A percentile compares a stretch with the other conserved stretches of the same genome.
phyloP scores from a whole-genome alignment of 2,888 invertebrate species.

The Tryphoninae sp. region DNA sequence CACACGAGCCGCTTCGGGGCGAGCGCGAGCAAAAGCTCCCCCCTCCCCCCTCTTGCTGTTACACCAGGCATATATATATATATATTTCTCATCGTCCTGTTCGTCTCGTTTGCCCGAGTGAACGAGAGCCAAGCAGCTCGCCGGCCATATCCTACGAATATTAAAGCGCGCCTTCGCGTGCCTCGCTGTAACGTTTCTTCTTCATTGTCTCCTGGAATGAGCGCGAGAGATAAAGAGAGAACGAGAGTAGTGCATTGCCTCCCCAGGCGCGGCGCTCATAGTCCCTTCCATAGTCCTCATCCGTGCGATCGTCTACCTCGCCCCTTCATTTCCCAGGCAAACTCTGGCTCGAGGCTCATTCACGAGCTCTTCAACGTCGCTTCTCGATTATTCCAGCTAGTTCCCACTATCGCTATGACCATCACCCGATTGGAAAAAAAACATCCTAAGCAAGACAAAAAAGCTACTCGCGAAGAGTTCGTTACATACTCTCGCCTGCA shows the following conservation, averaged over 20 bases:
- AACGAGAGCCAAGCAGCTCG: conserved; percentile 50
- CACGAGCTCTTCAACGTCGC: conserved; percentile 27
- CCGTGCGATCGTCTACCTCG: conserved; percentile 52
- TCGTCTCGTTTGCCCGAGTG: conserved; percentile 45
- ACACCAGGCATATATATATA: conserved; percentile 10
- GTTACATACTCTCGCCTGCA: not conserved
- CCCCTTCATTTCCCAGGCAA: conserved; percentile 43
- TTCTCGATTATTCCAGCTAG: conserved; percentile 13
- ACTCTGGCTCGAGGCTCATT: conserved; percentile 46
- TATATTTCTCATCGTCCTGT: conserved; percentile 26
- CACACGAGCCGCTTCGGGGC: conserved; percentile 71
- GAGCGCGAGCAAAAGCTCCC: conserved; percentile 60
- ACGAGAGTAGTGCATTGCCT: conserved; percentile 17
- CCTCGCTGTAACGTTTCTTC: conserved; percentile 61
- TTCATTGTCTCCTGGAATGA: conserved; percentile 70
- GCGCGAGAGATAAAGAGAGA: conserved; percentile 8
- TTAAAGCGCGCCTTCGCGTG: conserved; percentile 68
- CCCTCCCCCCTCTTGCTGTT: conserved; percentile 7
- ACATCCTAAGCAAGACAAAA: not conserved
- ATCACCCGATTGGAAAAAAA: conserved; percentile 31
- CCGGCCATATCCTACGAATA: conserved; percentile 71
- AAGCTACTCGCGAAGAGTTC: not conserved
- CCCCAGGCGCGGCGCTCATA: conserved; percentile 44
- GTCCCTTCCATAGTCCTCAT: conserved; percentile 63
- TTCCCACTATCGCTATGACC: conserved; percentile 16